phyloP scores from a whole-genome alignment of 2,888 invertebrate species.

The Creontiades dilutus region DNA sequence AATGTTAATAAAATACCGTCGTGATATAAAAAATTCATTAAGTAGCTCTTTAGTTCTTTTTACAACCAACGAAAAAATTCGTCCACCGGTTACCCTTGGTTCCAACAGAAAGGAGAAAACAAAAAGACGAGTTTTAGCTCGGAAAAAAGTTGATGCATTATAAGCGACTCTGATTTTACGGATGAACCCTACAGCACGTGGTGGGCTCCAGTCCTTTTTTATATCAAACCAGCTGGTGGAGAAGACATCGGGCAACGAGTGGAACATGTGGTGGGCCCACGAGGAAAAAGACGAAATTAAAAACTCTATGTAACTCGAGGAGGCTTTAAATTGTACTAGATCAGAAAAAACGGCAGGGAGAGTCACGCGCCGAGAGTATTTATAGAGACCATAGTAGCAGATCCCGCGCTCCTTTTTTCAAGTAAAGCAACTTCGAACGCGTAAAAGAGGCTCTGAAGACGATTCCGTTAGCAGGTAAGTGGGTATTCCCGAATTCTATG shows the following conservation, averaged over 20 bases:
- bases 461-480: no score
- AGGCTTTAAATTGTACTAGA: constrained; percentile 23
- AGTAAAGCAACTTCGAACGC: background rate
- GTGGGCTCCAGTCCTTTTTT: background rate
- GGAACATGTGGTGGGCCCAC: constrained; percentile 8
- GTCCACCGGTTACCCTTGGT: no score
- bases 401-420: background rate
- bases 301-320: constrained; percentile 24
- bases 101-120: no score
- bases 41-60: no score
- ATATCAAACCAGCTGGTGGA: constrained; percentile 1
- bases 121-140: no score
- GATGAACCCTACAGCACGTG: constrained; percentile 3
- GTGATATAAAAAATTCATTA: no score
- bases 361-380: constrained; percentile 36
- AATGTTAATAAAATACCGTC: no score
- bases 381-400: constrained; percentile 16
- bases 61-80: no score
- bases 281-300: constrained; percentile 33
- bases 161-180: background rate
- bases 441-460: no score
- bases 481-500: no score
- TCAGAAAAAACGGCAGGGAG: constrained; percentile 20
- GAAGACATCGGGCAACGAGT: constrained; percentile 4
- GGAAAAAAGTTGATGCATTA: no score